Conservation (phyloP, 2,113 vertebrate species). For the Lophotis ruficrista region DNA sequence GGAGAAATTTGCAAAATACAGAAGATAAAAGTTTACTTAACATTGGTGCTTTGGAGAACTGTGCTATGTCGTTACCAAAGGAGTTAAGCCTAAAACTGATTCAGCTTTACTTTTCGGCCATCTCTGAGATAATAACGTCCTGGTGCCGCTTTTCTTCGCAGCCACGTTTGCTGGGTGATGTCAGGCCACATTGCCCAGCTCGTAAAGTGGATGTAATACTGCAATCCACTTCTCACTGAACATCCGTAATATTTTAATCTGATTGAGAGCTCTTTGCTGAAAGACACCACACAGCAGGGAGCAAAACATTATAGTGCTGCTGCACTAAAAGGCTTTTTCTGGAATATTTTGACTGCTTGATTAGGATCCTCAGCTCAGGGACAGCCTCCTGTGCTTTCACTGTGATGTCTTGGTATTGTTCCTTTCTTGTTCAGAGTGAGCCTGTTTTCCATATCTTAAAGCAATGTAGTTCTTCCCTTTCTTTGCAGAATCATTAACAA, state of each 20-base stretch:
- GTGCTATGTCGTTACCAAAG: background rate
- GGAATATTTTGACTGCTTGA: background rate
- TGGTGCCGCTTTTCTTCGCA: background rate
- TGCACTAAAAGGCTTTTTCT: background rate
- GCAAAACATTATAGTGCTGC: background rate
- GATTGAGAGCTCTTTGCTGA: background rate
- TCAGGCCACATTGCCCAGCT: background rate
- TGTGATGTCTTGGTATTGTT: background rate
- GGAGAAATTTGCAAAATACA: background rate
- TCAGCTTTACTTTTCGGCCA: background rate
- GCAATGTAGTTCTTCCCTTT: too few relatives aligned
- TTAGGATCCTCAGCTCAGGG: background rate
- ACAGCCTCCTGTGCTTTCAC: background rate
- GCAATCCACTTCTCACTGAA: background rate
- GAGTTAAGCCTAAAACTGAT: background rate
- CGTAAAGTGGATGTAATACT: background rate
- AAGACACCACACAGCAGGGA: background rate
- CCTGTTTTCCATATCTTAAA: background rate
- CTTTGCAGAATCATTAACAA: too few relatives aligned
- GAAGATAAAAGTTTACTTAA: background rate
- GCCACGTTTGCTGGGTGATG: background rate
- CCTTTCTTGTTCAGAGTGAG: background rate
- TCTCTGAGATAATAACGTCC: background rate
- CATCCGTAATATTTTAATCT: background rate
- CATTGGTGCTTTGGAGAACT: fast-evolving